Evolutionary conservation across 2,888 invertebrate genomes (phyloP).

Genomic region (Tetranychus truncatus): DNA sequence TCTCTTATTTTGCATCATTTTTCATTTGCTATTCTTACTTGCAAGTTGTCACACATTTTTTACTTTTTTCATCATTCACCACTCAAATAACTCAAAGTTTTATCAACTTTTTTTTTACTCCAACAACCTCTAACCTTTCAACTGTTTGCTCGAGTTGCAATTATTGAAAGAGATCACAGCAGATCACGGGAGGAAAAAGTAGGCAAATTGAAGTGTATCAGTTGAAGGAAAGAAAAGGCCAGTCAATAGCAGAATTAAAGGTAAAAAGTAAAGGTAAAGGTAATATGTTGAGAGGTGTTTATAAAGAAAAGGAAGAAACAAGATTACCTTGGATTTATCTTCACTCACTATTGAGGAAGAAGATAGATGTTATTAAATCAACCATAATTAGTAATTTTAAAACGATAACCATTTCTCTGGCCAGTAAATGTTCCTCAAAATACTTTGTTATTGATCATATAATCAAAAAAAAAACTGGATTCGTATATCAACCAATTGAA

Average conservation of each 20-base stretch:
- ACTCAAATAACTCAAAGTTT: too few species aligned
- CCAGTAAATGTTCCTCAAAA: too few species aligned
- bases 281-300: background rate
- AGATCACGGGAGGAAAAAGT: background rate
- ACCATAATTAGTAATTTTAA: too few species aligned
- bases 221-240: background rate
- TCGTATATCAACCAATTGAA: too few species aligned
- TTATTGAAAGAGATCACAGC: background rate
- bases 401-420: too few species aligned
- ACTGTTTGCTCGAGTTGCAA: background rate
- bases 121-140: background rate
- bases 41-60: background rate
- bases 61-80: background rate
- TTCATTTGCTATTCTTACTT: background rate
- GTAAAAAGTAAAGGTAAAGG: background rate
- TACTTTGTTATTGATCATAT: too few species aligned
- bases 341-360: background rate
- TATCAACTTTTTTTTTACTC: too few species aligned
- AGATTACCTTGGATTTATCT: background rate
- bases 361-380: too few species aligned
- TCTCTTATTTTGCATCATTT: background rate
- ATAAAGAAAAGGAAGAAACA: background rate
- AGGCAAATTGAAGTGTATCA: too few species aligned
- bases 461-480: too few species aligned
- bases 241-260: background rate